These are phyloP conservation scores for Gadus chalcogrammus DNA, from an alignment of 2,113 vertebrate species.

Conservation along the genomic window DNA sequence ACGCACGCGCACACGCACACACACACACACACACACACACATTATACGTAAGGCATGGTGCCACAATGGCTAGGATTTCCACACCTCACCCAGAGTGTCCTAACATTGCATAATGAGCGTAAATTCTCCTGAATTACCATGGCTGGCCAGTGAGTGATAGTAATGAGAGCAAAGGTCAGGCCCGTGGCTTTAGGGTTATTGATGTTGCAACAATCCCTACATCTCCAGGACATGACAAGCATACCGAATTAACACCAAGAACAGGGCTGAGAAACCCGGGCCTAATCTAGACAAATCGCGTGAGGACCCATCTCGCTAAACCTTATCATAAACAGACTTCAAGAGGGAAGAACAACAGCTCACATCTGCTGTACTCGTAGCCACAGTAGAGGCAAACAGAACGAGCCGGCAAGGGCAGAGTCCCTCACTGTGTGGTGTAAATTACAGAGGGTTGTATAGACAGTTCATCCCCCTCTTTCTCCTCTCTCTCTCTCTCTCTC, in stretches of 20 bases:
- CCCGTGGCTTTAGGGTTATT: background rate
- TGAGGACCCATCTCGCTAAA: background rate
- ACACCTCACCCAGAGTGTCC: background rate
- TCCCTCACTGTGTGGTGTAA: no score
- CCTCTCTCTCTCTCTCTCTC: no score
- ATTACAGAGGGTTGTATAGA: no score
- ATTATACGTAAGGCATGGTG: background rate
- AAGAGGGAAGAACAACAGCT: background rate
- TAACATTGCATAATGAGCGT: background rate
- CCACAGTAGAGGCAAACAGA: no score
- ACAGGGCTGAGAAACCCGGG: background rate
- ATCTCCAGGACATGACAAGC: background rate
- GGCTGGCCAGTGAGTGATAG: background rate
- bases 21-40: no score
- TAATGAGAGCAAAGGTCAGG: background rate
- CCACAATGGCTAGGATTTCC: background rate
- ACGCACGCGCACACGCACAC: no score
- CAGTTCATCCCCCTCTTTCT: no score
- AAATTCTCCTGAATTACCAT: background rate
- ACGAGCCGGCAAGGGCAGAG: no score
- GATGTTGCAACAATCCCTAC: background rate
- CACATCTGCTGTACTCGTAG: conserved; percentile 16
- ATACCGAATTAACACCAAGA: background rate
- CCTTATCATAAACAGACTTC: background rate
- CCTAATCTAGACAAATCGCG: background rate